A percentile compares a stretch with the other conserved stretches of the same genome.
Conservation (phyloP, 2,797 vertebrate species). For the Hemibagrus guttatus region DNA sequence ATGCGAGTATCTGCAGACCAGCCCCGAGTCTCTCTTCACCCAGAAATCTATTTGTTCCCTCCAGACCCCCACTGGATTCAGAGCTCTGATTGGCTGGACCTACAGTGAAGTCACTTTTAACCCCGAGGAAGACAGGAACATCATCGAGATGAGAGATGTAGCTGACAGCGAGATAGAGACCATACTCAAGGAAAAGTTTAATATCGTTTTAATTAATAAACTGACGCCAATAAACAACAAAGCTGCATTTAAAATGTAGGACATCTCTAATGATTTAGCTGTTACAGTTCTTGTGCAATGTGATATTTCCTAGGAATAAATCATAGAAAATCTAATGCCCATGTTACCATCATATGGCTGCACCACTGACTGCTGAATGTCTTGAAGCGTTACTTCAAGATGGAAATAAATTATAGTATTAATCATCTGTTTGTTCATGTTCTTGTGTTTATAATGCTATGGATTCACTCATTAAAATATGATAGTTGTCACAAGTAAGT, state of each 20-base stretch:
- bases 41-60: too few species aligned
- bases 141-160: conserved; percentile 76
- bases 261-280: too few species aligned
- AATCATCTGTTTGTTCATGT: not conserved
- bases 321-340: too few species aligned
- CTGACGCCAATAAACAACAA: not conserved
- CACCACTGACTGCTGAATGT: not conserved
- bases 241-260: not conserved
- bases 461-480: not conserved
- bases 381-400: too few species aligned
- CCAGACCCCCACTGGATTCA: too few species aligned
- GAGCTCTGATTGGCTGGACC: conserved; percentile 11
- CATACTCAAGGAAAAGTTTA: conserved; percentile 13
- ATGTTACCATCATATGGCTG: too few species aligned
- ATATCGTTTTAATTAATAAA: conserved; percentile 66
- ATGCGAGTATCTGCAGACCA: conserved; percentile 67
- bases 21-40: too few species aligned
- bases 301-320: too few species aligned
- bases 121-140: conserved; percentile 77
- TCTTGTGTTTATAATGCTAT: not conserved
- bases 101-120: conserved; percentile 74
- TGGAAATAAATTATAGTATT: not conserved
- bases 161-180: conserved; percentile 9
- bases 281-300: too few species aligned
- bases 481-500: not conserved